Evolutionary conservation across 2,888 invertebrate genomes (phyloP).

Genomic region (Catonia carolina): DNA sequence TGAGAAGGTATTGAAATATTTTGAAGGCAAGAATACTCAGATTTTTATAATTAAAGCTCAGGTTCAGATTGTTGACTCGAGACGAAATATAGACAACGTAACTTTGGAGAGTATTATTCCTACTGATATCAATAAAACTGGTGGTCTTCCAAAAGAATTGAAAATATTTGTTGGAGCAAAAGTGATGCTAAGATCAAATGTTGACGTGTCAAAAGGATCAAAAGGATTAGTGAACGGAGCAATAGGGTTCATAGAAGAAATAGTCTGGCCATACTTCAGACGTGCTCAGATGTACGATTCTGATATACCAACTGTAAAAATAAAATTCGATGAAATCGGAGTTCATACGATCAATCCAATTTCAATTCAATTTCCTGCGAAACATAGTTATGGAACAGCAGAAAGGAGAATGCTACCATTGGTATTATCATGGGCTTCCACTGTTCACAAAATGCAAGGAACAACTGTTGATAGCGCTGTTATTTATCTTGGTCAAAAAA

Average conservation of each 20-base stretch:
- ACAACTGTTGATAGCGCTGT: too few relatives aligned
- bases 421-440: too few relatives aligned
- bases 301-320: slow-evolving; percentile 18
- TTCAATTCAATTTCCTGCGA: slow-evolving; percentile 27
- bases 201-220: slow-evolving; percentile 30
- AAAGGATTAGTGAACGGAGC: slow-evolving; percentile 33
- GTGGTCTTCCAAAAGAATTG: slow-evolving; percentile 28
- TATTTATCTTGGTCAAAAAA: too few relatives aligned
- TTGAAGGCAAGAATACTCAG: background rate
- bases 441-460: too few relatives aligned
- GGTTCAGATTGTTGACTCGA: background rate
- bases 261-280: slow-evolving; percentile 28
- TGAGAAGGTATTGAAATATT: slow-evolving; percentile 10
- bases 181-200: slow-evolving; percentile 33
- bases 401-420: slow-evolving; percentile 15
- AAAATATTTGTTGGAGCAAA: slow-evolving; percentile 32
- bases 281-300: slow-evolving; percentile 13
- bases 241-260: slow-evolving; percentile 33
- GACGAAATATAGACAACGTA: slow-evolving; percentile 7
- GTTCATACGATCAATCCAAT: slow-evolving; percentile 32
- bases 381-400: slow-evolving; percentile 10
- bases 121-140: slow-evolving; percentile 28
- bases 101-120: slow-evolving; percentile 21
- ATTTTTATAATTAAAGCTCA: slow-evolving; percentile 15
- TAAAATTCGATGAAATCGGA: slow-evolving; percentile 16